Evolutionary conservation across 2,113 vertebrate species (phyloP), one percentile per base, ranked within the genome.

Genomic region (Aythya baeri): DNA sequence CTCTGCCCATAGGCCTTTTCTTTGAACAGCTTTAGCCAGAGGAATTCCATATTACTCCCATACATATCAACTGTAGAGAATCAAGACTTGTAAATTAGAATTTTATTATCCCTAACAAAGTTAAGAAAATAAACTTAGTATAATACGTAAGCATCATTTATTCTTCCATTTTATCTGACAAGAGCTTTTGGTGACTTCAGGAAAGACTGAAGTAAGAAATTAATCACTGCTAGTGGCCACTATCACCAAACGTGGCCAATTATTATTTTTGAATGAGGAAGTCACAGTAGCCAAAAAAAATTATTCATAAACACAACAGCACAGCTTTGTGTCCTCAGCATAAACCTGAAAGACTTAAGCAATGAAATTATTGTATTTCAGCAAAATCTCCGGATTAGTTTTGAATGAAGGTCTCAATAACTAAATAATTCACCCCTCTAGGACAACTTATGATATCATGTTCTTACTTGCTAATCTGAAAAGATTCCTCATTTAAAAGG

Each of bases 101-200:
- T 93, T 82, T 88, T 73, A 76, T 92, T 87, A 81, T 54, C n/a
- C 44, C 72, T 83, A 68, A 66, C 34, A 50, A 94, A 68, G 34
- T 82, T 95, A 84, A 86, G 70, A 55, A 87, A 92, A 41, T 59
- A 91, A 62, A 90, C 16, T 58, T 73, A 62, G 29, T 34, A 62
- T 57, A 90, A 83, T 58, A 65, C 25, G 76, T 93, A 18, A 55
- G 18, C 20, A 50, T 43, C 7, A 27, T 41, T 92, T 86, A 73
- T 25, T 77, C 62, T 85, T 86, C 71, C 32, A 57, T 74, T 95
- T 94, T 88, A 59, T 68, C 34, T 79, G 34, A 65, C 13, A 54
- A 46, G 52, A 49, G 38, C 27, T 81, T 34, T 63, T n/a, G 52
- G 85, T 67, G 22, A 11, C 38, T 63, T 67, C 36, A 43, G 27